phyloP scores from a whole-genome alignment of 92 coral and sea anemone species.

The Meandrina meandrites region DNA sequence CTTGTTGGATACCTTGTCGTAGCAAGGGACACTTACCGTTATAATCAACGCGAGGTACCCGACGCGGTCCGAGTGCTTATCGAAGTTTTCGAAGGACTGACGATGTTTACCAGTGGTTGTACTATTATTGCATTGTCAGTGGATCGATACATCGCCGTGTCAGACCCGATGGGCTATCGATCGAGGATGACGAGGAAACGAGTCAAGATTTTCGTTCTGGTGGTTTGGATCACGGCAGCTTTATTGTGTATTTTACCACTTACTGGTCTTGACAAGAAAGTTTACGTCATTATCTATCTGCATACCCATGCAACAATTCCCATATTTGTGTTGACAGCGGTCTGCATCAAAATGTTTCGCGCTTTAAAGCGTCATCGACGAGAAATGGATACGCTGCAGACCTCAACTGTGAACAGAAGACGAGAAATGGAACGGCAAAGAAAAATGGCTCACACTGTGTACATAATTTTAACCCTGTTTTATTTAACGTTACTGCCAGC shows the following conservation, averaged over 20 bases:
- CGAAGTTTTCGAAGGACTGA: constrained; percentile 29
- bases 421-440: constrained; percentile 13
- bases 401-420: background rate
- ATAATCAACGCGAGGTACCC: background rate
- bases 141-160: constrained; percentile 56
- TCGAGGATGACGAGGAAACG: constrained; percentile 16
- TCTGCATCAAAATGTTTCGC: constrained; percentile 32
- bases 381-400: background rate
- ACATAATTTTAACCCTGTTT: constrained; percentile 29
- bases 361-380: constrained; percentile 21
- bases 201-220: constrained; percentile 2
- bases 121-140: constrained; percentile 55
- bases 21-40: constrained; percentile 1
- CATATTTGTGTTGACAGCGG: constrained; percentile 27
- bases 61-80: background rate
- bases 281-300: constrained; percentile 26
- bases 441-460: constrained; percentile 16
- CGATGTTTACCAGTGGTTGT: constrained; percentile 46
- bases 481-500: constrained; percentile 28
- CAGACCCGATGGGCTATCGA: constrained; percentile 35
- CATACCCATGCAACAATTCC: constrained; percentile 57
- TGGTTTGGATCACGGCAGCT: constrained; percentile 39
- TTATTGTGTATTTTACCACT: constrained; percentile 47
- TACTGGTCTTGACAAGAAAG: constrained; percentile 23
- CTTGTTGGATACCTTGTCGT: constrained; percentile 26